Base-by-base conservation (phyloP, 2,888 invertebrate species). In the Elegia similella region DNA sequence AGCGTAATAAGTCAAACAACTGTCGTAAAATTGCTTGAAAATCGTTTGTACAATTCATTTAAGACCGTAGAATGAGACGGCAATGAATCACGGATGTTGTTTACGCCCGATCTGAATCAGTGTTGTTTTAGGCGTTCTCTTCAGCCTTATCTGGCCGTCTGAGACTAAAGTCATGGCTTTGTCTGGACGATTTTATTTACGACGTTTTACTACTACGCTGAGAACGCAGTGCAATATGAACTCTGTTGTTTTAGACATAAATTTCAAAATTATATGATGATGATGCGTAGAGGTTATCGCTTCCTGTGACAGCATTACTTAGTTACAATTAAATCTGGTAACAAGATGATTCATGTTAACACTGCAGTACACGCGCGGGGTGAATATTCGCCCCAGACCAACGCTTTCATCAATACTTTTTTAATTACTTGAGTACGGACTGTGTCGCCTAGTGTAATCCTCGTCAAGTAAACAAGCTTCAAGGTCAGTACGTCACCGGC, bases 91-190 rank as follows among this genome's bases (percentile, higher is more conserved):
- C 16, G 8, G n/a, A 30, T 16, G 2, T 38, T 50, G 34, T 50
- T 50, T 38, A 50, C 50, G 38, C n/a, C n/a, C 38, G 12, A 7
- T 16, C 16, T 32, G 15, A 50, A 34, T 34, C 34, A 17, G 50
- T 12, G 16, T 50, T 50, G 50, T 50, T 50, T 50, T 34, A 17
- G 50, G 15, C 13, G 5, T 50, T 50, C 47, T 48, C 47, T 23
- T 48, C 32, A 29, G 16, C 12, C 34, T 38, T 34, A 50, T 50
- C 50, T 8, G 7, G 10, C 23, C 8, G 5, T 34, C 32, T 13
- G 30, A n/a, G 47, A 47, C 30, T 30, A 47, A 30, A 47, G 23
- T 47, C 47, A 30, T 30, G 47, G n/a, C 30, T 13, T 47, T 30
- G 6, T 50, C 12, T 16, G 7, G 8, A 38, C 38, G n/a, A 6